A percentile compares a stretch with the other conserved stretches of the same genome.
phyloP scores from a whole-genome alignment of 2,888 invertebrate species.

The Leptothorax acervorum region DNA sequence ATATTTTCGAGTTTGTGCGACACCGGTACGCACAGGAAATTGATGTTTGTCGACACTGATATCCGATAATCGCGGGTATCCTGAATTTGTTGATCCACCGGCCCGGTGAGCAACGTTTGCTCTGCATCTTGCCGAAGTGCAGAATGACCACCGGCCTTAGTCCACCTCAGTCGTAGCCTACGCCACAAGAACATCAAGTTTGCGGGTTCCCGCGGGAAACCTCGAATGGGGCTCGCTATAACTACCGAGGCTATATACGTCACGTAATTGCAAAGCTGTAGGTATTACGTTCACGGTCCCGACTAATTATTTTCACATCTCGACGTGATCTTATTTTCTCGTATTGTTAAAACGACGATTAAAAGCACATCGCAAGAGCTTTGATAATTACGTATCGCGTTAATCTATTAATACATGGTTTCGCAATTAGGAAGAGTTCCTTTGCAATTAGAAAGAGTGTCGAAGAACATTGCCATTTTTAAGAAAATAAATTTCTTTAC shows the following conservation, averaged over 20 bases:
- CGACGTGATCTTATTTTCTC: conserved; percentile 36
- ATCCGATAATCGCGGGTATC: conserved; percentile 39
- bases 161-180: conserved; percentile 39
- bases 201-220: conserved; percentile 71
- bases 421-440: neutral
- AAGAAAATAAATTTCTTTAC: conserved; percentile 4
- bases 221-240: conserved; percentile 68
- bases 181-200: conserved; percentile 73
- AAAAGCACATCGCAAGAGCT: neutral
- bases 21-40: conserved; percentile 20
- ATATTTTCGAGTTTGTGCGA: conserved; percentile 32
- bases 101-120: conserved; percentile 26
- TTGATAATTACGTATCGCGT: conserved; percentile 20
- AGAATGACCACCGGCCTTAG: conserved; percentile 67
- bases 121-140: conserved; percentile 29
- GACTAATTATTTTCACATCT: conserved; percentile 69
- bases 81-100: conserved; percentile 59
- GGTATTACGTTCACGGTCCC: conserved; percentile 58
- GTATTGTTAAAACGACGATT: conserved; percentile 22
- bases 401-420: conserved; percentile 23
- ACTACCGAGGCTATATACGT: conserved; percentile 55
- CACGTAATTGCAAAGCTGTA: conserved; percentile 65
- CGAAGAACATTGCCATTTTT: neutral
- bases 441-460: neutral
- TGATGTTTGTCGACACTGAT: conserved; percentile 42